Evolutionary conservation across 2,797 vertebrate genomes (phyloP), one percentile per base, ranked within the genome.

Genomic region (Arnoldichthys spilopterus): DNA sequence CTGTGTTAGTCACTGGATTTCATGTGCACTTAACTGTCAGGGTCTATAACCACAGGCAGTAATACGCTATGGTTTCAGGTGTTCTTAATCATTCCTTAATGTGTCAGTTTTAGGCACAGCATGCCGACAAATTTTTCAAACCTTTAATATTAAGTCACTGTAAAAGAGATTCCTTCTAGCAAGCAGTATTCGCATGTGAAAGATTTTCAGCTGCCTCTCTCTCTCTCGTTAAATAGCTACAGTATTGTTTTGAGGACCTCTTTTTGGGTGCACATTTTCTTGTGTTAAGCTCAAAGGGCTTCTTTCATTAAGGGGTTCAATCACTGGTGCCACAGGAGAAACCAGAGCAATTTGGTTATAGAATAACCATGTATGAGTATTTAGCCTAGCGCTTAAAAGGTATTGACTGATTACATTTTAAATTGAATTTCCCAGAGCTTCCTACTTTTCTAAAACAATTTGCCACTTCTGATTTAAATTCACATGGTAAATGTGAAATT

Each of bases 321-420:
- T 83, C 73, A 87, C 61, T 87, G 78, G 82, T 86, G 86, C 87
- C 91, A 90, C 49, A 82, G 66, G 73, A 91, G 86, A 91, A 92
- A 86, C 82, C 87, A 88, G 80, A 85, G 83, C 83, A 90, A 87
- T 90, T 86, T 87, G 82, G 87, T 78, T 54, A 49, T 78, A 61
- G 79, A 68, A 87, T 89, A 73, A 76, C 6, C 86, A 83, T 90
- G 85, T 75, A 89, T 22, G 84, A 83, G 87, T 85, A 80, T 88
- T 90, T 87, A 87, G 88, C 80, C 71, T 85, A 84, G 89, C 43
- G 70, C 43, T 68, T 84, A 53, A 78, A 78, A 45, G 85, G 83
- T 82, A 74, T 84, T 79, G 75, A 81, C 68, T 86, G 82, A 79
- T 79, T 81, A 80, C 68, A 78, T 45, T 68, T 86, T 75, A 43